Percentiles rank a stretch among this genome's conserved stretches.
Conservation (phyloP, 2,113 vertebrate genomes). For the Pseudonaja textilis region DNA sequence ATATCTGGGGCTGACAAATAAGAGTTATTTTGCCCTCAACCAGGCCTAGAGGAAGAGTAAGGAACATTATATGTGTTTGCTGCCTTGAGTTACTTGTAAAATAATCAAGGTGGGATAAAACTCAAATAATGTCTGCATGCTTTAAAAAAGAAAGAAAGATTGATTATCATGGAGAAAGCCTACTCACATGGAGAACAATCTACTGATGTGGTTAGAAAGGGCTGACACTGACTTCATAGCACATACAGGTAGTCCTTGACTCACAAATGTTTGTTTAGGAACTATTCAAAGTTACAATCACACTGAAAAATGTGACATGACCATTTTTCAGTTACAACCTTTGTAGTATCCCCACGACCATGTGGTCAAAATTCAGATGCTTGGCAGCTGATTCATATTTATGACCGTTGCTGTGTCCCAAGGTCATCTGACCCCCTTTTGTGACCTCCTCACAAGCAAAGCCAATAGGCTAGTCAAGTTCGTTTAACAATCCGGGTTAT, state of each 20-base stretch:
- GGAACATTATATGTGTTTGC: not conserved
- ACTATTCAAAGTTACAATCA: no score
- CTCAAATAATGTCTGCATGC: not conserved
- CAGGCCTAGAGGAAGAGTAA: not conserved
- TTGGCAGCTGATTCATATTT: no score
- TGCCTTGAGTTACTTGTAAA: not conserved
- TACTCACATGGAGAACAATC: not conserved
- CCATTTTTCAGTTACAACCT: no score
- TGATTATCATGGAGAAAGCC: not conserved
- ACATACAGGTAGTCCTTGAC: not conserved
- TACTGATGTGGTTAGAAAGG: not conserved
- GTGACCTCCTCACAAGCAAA: no score
- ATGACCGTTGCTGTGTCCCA: no score
- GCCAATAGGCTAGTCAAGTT: no score
- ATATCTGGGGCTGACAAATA: conserved; percentile 31
- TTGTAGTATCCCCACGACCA: no score
- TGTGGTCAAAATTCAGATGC: no score
- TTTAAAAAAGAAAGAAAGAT: not conserved
- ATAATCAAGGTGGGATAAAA: not conserved
- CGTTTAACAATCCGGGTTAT: no score
- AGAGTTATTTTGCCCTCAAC: conserved; percentile 30
- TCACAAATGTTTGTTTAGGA: no score
- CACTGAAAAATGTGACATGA: no score
- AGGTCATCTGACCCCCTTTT: no score
- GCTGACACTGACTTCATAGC: not conserved